These are phyloP conservation scores for Ceratitis capitata DNA, from an alignment of 1,140 invertebrate species.

Conservation along the genomic window DNA sequence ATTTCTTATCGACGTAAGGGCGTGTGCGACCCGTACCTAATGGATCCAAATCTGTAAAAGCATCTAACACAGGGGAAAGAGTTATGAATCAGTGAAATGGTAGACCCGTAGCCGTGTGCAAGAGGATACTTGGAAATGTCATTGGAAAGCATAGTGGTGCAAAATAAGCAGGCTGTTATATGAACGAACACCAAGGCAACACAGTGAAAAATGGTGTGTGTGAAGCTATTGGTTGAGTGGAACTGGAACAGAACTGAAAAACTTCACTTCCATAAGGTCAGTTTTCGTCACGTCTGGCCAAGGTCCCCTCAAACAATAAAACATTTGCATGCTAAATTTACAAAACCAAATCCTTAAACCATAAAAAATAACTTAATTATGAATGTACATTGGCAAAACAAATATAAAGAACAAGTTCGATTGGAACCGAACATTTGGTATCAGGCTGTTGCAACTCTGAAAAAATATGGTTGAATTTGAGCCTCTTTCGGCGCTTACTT, in stretches of 20 bases:
- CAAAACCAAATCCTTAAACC: not conserved
- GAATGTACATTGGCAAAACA: not conserved
- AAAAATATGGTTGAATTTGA: too few species aligned
- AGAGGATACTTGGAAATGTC: not conserved
- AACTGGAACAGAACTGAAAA: not conserved
- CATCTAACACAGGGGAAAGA: constrained; percentile 70
- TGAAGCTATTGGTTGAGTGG: too few species aligned
- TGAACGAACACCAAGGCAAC: too few species aligned
- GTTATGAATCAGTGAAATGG: constrained; percentile 43
- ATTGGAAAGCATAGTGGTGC: not conserved
- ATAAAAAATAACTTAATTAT: not conserved
- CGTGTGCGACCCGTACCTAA: constrained; percentile 87
- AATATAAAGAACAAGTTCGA: not conserved
- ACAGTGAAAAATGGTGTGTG: too few species aligned
- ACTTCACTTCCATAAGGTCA: too few species aligned
- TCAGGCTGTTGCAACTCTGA: too few species aligned
- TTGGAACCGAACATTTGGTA: too few species aligned
- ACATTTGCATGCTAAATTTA: not conserved
- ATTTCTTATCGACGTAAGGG: constrained; percentile 93
- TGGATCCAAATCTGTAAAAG: constrained; percentile 92
- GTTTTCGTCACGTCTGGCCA: too few species aligned
- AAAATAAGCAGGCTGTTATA: not conserved
- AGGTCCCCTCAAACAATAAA: not conserved
- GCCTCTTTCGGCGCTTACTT: too few species aligned
- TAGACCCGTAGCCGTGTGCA: not conserved